Percentiles rank a stretch among this genome's conserved stretches.
Evolutionary conservation across 2,888 invertebrate genomes (phyloP).

Genomic region (Lamproptera curius): DNA sequence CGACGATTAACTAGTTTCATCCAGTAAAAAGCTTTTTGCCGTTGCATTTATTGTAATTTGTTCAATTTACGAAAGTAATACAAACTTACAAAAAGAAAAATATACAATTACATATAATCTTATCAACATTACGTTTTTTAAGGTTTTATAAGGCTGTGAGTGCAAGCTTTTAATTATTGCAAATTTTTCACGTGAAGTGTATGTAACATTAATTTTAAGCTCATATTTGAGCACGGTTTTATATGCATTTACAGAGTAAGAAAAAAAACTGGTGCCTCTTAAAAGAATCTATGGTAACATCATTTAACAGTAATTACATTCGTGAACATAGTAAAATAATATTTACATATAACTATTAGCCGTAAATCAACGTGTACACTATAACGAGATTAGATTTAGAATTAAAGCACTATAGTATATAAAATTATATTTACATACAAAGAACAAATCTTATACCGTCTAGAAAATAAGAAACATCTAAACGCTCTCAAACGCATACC

Average conservation of each 20-base stretch:
- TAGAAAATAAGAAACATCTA: conserved; percentile 8
- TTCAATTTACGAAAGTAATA: no score
- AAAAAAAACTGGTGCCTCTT: conserved; percentile 7
- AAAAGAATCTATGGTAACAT: conserved; percentile 51
- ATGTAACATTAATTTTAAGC: neutral
- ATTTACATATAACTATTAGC: conserved; percentile 66
- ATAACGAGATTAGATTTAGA: conserved; percentile 4
- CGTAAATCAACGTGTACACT: conserved; percentile 47
- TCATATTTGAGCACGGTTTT: neutral
- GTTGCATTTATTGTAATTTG: neutral
- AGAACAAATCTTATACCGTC: conserved; percentile 8
- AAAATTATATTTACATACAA: conserved; percentile 21
- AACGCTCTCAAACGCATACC: conserved; percentile 15
- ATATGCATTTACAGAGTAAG: neutral
- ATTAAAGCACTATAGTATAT: conserved; percentile 18
- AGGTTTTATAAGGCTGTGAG: neutral
- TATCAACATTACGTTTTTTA: neutral
- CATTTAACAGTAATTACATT: conserved; percentile 35
- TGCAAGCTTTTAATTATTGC: no score
- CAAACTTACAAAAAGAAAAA: neutral
- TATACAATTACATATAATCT: neutral
- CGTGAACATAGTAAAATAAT: conserved; percentile 53
- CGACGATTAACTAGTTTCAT: neutral
- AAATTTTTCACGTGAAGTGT: no score
- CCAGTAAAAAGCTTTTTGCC: neutral